Evolutionary conservation across 1,140 invertebrate genomes (phyloP), one percentile per base, ranked within the genome.

Genomic region (Trachymyrmex septentrionalis): DNA sequence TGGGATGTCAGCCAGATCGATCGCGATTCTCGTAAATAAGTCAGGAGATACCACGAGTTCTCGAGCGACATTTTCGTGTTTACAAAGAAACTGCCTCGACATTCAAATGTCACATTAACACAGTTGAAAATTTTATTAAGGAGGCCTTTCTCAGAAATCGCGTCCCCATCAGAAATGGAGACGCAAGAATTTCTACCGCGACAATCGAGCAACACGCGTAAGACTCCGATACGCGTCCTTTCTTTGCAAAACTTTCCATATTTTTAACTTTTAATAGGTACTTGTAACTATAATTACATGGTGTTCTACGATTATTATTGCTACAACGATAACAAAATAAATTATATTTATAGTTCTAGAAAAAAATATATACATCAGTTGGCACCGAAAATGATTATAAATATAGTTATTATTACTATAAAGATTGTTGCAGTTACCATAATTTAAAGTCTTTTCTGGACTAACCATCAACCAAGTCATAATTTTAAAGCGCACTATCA

Each of bases 1-100:
- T 24, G 44, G 27, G 81, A 85, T 69, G 48, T 55, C 66, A 27
- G n/a, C 53, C 73, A 59, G 55, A 76, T 86, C 86, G 86, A 90
- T 86, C 53, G 69, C 30, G 63, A 87, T 77, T 90, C 76, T 90
- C 81, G 64, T 90, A 86, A 90, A 90, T 90, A 87, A 90, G 61
- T 87, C 64, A 57, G 16, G 30, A 30, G 53, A 30, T 24, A 30
- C 57, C 53, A 57, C 27, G 66, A n/a, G 30, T 30, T 72, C 76
- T 2, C n/a, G 76, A 67, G 38, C 50, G 61, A 64, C 63, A 53
- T 61, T 50, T 21, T 57, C 64, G 38, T 24, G 67, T 63, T 27
- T 27, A 67, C 53, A n/a, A 19, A 63, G 57, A 86, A 76, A 24
- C 27, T 19, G 5, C 19, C 21, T 38, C 34, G 59, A 30, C 76